A percentile compares a stretch with the other conserved stretches of the same genome.
phyloP scores from a whole-genome alignment of 2,888 invertebrate genomes.

The Hecatera dysodea region DNA sequence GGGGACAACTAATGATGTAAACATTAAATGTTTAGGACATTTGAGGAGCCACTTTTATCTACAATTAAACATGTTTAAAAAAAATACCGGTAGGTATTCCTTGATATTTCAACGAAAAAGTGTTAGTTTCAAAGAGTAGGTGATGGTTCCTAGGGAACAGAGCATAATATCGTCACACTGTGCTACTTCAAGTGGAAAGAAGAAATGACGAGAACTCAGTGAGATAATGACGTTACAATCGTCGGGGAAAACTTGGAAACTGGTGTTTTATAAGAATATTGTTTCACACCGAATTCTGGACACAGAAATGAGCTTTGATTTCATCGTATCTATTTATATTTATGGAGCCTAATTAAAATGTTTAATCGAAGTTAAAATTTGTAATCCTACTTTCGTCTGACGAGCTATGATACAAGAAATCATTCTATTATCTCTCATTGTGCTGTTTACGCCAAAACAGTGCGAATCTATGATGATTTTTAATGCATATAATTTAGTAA shows the following conservation, averaged over 20 bases:
- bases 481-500: neutral
- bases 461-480: too few relatives aligned
- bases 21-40: neutral
- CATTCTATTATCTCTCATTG: neutral
- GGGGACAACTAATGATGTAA: neutral
- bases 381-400: neutral
- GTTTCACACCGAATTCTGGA: neutral
- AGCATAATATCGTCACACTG: constrained; percentile 5
- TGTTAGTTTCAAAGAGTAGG: neutral
- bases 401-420: neutral
- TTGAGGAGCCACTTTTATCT: neutral
- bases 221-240: constrained; percentile 4
- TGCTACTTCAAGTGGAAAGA: constrained; percentile 9
- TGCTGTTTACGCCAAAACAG: neutral
- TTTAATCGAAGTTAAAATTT: constrained; percentile 4
- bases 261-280: neutral
- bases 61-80: neutral
- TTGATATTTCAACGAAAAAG: neutral
- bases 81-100: neutral
- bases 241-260: constrained; percentile 7
- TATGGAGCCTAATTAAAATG: neutral
- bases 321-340: neutral
- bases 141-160: constrained; percentile 5
- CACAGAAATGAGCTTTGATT: constrained; percentile 3
- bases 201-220: constrained; percentile 14